Base-by-base conservation (phyloP, 2,797 vertebrate genomes). In the Pseudochirops corinnae region DNA sequence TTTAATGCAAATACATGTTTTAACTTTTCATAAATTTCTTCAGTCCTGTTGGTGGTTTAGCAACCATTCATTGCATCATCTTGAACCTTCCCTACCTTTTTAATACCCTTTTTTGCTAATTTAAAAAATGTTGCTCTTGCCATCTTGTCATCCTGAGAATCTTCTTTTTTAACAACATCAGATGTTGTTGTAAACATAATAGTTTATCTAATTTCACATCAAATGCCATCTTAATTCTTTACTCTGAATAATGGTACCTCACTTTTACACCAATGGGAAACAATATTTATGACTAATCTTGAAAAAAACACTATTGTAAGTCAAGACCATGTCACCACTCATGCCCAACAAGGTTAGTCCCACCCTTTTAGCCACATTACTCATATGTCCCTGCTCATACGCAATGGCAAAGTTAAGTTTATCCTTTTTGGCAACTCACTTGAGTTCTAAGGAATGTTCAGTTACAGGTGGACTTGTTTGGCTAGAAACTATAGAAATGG, bases 391-490 rank as follows among this genome's bases (percentile, higher is more conserved):
- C 16, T 14, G 16, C 16, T 74, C 33, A 74, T 74, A 74, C 33
- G 14, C 33, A 74, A 21, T 74, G n/a, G n/a, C n/a, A 74, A 74
- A 33, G 31, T 62, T 31, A 52, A 33, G 60, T 62, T 31, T 62
- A 62, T 39, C 62, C n/a, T 74, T 74, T 74, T 74, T n/a, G 62
- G 29, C 10, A 62, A 62, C 0, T 1, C 12, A 0, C 18, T 67
- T 28, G 10, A 33, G 31, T 21, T 52, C 74, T 0, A 2, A 56
- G 26, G 33, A 33, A 56, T 3, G 29, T 1, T 0, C 0, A 0
- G 18, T 52, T 3, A 13, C 33, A 56, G 46, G 4, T 0, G 11
- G 29, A 5, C 14, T 24, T 90, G 5, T 33, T 52, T 91, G 1
- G 12, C 18, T 4, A 16, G 56, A 18, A 18, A 46, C 0, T 3